Evolutionary conservation across 2,888 invertebrate species (phyloP).

Genomic region (Drosophila sordidula): DNA sequence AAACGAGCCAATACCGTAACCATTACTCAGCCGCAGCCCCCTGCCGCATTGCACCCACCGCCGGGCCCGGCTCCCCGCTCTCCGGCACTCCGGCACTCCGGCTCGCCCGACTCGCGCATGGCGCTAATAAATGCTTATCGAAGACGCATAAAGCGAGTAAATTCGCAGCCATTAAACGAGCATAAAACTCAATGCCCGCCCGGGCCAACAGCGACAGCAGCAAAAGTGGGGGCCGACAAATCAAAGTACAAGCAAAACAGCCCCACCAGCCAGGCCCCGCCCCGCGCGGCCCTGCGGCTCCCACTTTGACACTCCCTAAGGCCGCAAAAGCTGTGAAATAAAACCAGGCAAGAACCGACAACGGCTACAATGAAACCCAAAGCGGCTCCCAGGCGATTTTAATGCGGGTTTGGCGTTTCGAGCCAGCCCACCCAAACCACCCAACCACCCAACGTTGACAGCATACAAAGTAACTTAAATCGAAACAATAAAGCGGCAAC

Average conservation of each 20-base stretch:
- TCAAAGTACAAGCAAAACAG: slow-evolving; percentile 75
- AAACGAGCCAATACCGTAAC: slow-evolving; percentile 70
- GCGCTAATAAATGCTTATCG: slow-evolving; percentile 81
- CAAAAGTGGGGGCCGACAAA: slow-evolving; percentile 70
- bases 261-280: slow-evolving; percentile 1
- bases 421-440: slow-evolving; percentile 15
- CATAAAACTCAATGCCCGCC: slow-evolving; percentile 77
- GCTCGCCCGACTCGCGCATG: slow-evolving; percentile 40
- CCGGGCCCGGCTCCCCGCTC: background rate
- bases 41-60: slow-evolving; percentile 1
- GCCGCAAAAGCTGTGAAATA: slow-evolving; percentile 72
- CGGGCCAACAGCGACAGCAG: slow-evolving; percentile 39
- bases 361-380: slow-evolving; percentile 75
- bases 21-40: slow-evolving; percentile 56
- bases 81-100: background rate
- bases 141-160: slow-evolving; percentile 82
- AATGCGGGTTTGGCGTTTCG: slow-evolving; percentile 71
- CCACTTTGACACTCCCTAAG: slow-evolving; percentile 50
- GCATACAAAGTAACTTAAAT: slow-evolving; percentile 85
- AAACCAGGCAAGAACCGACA: slow-evolving; percentile 73
- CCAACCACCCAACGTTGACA: slow-evolving; percentile 81
- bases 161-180: slow-evolving; percentile 82
- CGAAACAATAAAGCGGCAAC: slow-evolving; percentile 84
- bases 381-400: slow-evolving; percentile 81
- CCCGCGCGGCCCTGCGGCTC: slow-evolving; percentile 1